Conservation (phyloP, 2,888 invertebrate genomes). For the Ditula angustiorana region DNA sequence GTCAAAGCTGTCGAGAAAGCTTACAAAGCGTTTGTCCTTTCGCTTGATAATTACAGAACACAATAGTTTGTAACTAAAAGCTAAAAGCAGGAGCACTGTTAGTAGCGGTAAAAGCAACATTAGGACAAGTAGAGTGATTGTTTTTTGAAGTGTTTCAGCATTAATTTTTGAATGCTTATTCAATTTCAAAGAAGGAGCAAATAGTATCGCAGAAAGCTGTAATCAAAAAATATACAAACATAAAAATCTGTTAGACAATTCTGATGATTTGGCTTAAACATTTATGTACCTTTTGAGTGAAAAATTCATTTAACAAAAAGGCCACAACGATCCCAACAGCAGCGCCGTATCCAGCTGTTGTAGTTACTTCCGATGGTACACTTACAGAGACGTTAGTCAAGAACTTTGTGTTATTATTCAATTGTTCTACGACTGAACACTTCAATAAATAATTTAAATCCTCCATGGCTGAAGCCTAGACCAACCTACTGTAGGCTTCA, state of each 20-base stretch:
- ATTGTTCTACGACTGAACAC: conserved; percentile 43
- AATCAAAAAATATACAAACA: conserved; percentile 37
- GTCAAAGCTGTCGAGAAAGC: conserved; percentile 81
- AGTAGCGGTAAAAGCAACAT: conserved; percentile 53
- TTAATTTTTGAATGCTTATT: conserved; percentile 26
- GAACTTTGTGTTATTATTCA: conserved; percentile 17
- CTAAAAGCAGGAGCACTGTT: conserved; percentile 48
- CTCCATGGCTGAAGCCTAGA: conserved; percentile 40
- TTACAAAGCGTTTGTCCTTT: conserved; percentile 67
- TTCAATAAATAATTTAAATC: conserved; percentile 45
- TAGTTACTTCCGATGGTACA: conserved; percentile 35
- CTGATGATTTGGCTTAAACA: background rate
- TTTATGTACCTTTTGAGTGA: conserved; percentile 49
- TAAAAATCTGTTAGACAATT: conserved; percentile 7
- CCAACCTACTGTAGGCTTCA: background rate
- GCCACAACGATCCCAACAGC: conserved; percentile 53
- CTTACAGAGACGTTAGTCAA: conserved; percentile 26
- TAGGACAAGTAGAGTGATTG: conserved; percentile 47
- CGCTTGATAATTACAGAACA: conserved; percentile 59
- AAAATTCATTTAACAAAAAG: conserved; percentile 44
- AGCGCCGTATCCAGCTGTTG: conserved; percentile 49
- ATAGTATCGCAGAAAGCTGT: conserved; percentile 45
- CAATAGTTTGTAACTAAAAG: conserved; percentile 56
- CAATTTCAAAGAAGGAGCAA: conserved; percentile 41
- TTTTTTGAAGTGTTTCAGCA: conserved; percentile 44